phyloP scores from a whole-genome alignment of 2,797 vertebrate species.

The Carapus acus region DNA sequence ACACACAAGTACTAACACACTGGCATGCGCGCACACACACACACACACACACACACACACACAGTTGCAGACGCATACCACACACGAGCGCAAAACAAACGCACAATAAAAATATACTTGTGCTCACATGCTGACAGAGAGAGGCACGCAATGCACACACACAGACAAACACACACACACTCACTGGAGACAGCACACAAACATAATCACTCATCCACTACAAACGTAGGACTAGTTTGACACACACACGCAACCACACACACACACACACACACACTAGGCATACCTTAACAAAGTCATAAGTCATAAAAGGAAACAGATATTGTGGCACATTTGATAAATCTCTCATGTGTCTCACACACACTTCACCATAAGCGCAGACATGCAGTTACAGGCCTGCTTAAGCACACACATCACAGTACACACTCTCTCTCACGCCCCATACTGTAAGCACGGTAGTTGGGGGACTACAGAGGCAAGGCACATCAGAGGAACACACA shows the following conservation, averaged over 20 bases:
- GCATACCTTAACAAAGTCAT: not conserved
- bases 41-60: slow-evolving; percentile 24
- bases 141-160: slow-evolving; percentile 27
- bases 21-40: not conserved
- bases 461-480: no score
- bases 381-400: slow-evolving; percentile 2
- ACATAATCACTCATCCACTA: slow-evolving; percentile 13
- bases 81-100: slow-evolving; percentile 39
- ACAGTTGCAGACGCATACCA: slow-evolving; percentile 14
- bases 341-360: slow-evolving; percentile 3
- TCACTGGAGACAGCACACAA: no score
- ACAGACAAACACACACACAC: slow-evolving; percentile 7
- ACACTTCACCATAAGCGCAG: not conserved
- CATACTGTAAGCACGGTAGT: no score
- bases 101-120: slow-evolving; percentile 36
- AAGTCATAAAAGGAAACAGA: not conserved
- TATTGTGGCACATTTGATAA: not conserved
- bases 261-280: slow-evolving; percentile 10
- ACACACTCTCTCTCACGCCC: no score
- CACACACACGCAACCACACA: slow-evolving; percentile 3
- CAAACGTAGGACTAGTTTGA: no score
- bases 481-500: no score
- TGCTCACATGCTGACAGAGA: slow-evolving; percentile 33
- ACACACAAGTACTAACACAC: no score
- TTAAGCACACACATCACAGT: slow-evolving; percentile 8